Evolutionary conservation across 2,113 vertebrate genomes (phyloP).

Genomic region (Paradoxurus hermaphroditus): DNA sequence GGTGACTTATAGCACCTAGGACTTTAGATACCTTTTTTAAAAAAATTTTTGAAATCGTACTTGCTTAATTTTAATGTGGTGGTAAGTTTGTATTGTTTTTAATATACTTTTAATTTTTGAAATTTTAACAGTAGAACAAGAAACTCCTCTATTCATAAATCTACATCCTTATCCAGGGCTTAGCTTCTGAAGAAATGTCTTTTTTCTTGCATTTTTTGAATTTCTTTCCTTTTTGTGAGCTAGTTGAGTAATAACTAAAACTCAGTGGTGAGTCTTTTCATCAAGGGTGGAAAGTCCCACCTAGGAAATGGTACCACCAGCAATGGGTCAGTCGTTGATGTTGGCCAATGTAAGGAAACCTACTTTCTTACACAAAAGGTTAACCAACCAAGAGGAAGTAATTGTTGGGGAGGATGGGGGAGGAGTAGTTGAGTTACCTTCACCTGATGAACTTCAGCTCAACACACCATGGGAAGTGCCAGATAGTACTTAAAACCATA

Average conservation of each 20-base stretch:
- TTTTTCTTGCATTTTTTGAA: not conserved
- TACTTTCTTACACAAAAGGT: constrained; percentile 41
- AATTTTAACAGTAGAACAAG: not conserved
- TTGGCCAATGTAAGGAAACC: constrained; percentile 33
- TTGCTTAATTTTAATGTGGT: constrained; percentile 18
- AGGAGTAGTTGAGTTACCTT: not conserved
- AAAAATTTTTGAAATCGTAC: not conserved
- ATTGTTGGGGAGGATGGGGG: not conserved
- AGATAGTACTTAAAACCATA: not conserved
- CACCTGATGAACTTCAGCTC: not conserved
- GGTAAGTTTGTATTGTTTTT: not conserved
- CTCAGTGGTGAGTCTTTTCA: not conserved
- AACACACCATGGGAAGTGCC: not conserved
- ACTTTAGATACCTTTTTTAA: not conserved
- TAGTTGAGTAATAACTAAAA: constrained; percentile 46
- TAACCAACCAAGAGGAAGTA: constrained; percentile 32
- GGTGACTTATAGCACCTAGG: not conserved
- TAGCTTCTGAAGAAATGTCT: not conserved
- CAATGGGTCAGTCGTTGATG: not conserved
- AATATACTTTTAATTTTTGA: constrained; percentile 28
- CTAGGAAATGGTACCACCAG: not conserved
- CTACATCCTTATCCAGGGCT: not conserved
- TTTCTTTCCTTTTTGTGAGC: not conserved
- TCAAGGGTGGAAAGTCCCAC: constrained; percentile 13
- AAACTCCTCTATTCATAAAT: not conserved